Conservation (phyloP, 2,888 invertebrate genomes). For the Polydrusus tereticollis region DNA sequence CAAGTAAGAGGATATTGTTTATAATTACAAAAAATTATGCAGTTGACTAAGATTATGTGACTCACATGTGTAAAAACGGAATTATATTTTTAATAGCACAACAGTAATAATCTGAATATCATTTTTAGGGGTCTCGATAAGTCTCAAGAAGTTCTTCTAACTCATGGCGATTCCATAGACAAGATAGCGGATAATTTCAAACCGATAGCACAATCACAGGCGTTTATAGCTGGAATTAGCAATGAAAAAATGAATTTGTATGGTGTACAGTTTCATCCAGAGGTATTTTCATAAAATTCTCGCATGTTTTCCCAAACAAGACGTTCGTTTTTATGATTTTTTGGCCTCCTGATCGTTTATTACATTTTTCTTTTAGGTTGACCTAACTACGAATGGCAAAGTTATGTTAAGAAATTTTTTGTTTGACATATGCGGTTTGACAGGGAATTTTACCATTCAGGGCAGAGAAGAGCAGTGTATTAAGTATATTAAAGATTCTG, state of each 20-base stretch:
- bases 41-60: background rate
- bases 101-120: too few species aligned
- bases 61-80: too few species aligned
- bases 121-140: slow-evolving; percentile 84
- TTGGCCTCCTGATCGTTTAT: background rate
- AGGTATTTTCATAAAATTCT: slow-evolving; percentile 82
- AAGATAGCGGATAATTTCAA: slow-evolving; percentile 91
- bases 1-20: slow-evolving; percentile 76
- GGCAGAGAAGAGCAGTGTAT: slow-evolving; percentile 91
- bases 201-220: slow-evolving; percentile 86
- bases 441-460: slow-evolving; percentile 89
- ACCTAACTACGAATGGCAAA: slow-evolving; percentile 69
- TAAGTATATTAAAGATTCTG: slow-evolving; percentile 89
- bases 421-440: slow-evolving; percentile 89
- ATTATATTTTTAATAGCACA: too few species aligned
- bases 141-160: slow-evolving; percentile 90
- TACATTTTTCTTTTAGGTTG: slow-evolving; percentile 34
- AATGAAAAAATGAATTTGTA: slow-evolving; percentile 92
- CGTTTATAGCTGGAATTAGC: slow-evolving; percentile 89
- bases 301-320: background rate
- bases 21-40: background rate
- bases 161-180: slow-evolving; percentile 97
- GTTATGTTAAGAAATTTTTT: slow-evolving; percentile 96
- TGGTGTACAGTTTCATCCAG: slow-evolving; percentile 99
- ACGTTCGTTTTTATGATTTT: background rate